These are phyloP conservation scores for Phortica variegata DNA, from an alignment of 1,140 invertebrate species.

Conservation along the genomic window DNA sequence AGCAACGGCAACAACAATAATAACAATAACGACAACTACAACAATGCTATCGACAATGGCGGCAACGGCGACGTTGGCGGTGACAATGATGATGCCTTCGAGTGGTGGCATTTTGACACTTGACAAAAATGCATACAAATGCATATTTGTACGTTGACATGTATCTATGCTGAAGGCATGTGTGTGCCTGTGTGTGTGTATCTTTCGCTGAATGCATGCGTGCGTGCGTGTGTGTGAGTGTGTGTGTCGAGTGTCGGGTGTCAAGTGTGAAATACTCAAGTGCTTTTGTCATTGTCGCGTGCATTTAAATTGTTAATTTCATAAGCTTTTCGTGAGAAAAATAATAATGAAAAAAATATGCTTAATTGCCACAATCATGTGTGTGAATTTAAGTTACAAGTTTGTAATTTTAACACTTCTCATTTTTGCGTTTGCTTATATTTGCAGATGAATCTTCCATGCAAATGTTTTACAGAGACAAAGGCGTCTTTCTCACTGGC, in stretches of 20 bases:
- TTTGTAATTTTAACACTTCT: not conserved
- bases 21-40: conserved; percentile 20
- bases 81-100: not conserved
- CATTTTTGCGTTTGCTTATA: not conserved
- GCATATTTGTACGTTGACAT: conserved; percentile 19
- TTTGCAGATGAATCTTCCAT: conserved; percentile 59
- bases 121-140: conserved; percentile 49
- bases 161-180: conserved; percentile 6
- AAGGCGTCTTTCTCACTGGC: conserved; percentile 68
- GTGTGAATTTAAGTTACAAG: too few relatives aligned
- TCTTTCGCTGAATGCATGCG: conserved; percentile 2
- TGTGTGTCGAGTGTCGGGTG: conserved; percentile 19
- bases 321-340: too few relatives aligned
- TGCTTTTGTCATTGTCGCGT: conserved; percentile 43
- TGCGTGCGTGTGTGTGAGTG: conserved; percentile 10
- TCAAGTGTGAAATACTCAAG: conserved; percentile 51
- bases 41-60: not conserved
- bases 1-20: conserved; percentile 4
- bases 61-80: conserved; percentile 32
- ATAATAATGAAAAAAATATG: too few relatives aligned
- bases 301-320: conserved; percentile 55
- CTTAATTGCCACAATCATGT: too few relatives aligned
- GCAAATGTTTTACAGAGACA: conserved; percentile 64
- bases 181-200: conserved; percentile 4
- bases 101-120: conserved; percentile 53